Evolutionary conservation across 2,797 vertebrate species (phyloP), one percentile per base, ranked within the genome.

Genomic region (Peromyscus melanophrys): DNA sequence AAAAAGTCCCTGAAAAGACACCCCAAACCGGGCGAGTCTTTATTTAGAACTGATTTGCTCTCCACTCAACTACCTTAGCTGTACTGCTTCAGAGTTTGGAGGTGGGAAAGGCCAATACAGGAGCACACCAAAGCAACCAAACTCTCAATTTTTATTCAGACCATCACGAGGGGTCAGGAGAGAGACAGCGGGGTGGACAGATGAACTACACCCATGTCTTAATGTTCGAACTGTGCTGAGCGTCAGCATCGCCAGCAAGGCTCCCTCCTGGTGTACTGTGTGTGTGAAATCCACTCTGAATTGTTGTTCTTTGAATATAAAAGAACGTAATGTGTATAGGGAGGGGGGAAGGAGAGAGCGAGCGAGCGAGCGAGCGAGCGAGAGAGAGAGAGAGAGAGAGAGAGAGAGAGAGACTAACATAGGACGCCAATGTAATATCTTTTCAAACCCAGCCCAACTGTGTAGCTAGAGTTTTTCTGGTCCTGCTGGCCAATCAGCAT

Each of bases 1-100:
- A 69, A 92, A 87, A 94, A 77, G 1, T 27, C 2, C 37, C 6
- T 83, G 27, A 71, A 76, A 97, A 91, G 34, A 86, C 14, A 82
- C 23, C 25, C 0, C 8, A 67, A 84, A 75, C 29, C 0, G 63
- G 16, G 46, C 17, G 2, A 25, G 7, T 67, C 65, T 94, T 21
- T 49, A 69, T 31, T 23, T 34, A 55, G 63, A 49, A 89, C 40
- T 57, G 65, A 8, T 59, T 37, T 19, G 69, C 10, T 65, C 85
- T 14, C 59, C 27, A 9, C 49, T 80, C 13, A 0, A 77, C 1
- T 0, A 65, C 23, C 25, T 21, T 65, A 76, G 21, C 27, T 40
- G 0, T 59, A 1, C 61, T 92, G 85, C 61, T 16, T 43, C 13
- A 80, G 76, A 81, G 31, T 46, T 11, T 61, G 10, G 17, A 57